A percentile compares a stretch with the other conserved stretches of the same genome.
These are phyloP conservation scores for Forbesichthys papilliferus DNA, from an alignment of 2,113 vertebrate species.

Conservation along the genomic window DNA sequence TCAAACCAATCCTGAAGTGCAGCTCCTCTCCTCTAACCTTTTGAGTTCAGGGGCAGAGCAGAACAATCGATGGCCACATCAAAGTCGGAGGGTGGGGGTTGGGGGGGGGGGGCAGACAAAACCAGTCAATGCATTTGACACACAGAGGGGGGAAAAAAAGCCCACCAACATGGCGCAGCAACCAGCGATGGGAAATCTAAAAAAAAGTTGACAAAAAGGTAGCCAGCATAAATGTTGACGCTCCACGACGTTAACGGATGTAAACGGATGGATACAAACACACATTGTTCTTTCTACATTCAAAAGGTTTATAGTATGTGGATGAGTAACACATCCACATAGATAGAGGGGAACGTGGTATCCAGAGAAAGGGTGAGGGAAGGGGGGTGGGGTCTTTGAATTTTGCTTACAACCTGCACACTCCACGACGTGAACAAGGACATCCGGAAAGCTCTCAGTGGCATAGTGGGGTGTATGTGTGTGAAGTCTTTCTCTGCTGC, in stretches of 20 bases:
- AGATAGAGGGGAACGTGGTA: slow-evolving; percentile 50
- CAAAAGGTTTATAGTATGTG: too few species aligned
- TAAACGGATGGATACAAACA: not conserved
- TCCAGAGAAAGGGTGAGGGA: slow-evolving; percentile 45
- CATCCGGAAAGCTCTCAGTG: slow-evolving; percentile 75
- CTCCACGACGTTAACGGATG: slow-evolving; percentile 2
- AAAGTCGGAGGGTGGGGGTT: slow-evolving; percentile 61
- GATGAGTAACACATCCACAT: slow-evolving; percentile 36
- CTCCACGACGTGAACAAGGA: slow-evolving; percentile 76
- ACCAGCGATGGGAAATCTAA: slow-evolving; percentile 28
- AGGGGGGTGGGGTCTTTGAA: slow-evolving; percentile 39
- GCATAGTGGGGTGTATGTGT: slow-evolving; percentile 67
- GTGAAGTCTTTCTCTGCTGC: slow-evolving; percentile 73
- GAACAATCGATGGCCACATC: slow-evolving; percentile 72
- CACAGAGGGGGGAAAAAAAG: slow-evolving; percentile 44
- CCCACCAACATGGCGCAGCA: slow-evolving; percentile 37
- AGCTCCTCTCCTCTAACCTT: slow-evolving; percentile 69
- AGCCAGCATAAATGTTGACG: slow-evolving; percentile 1
- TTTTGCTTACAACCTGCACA: slow-evolving; percentile 57
- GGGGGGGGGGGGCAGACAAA: slow-evolving; percentile 65
- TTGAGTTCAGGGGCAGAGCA: slow-evolving; percentile 71
- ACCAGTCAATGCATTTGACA: slow-evolving; percentile 66
- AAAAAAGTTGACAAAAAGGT: slow-evolving; percentile 4
- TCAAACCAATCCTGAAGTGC: slow-evolving; percentile 73
- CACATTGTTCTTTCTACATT: too few species aligned